These are phyloP conservation scores for Gastracanthus pulcherrimus DNA, from an alignment of 2,888 invertebrate genomes.

Conservation along the genomic window DNA sequence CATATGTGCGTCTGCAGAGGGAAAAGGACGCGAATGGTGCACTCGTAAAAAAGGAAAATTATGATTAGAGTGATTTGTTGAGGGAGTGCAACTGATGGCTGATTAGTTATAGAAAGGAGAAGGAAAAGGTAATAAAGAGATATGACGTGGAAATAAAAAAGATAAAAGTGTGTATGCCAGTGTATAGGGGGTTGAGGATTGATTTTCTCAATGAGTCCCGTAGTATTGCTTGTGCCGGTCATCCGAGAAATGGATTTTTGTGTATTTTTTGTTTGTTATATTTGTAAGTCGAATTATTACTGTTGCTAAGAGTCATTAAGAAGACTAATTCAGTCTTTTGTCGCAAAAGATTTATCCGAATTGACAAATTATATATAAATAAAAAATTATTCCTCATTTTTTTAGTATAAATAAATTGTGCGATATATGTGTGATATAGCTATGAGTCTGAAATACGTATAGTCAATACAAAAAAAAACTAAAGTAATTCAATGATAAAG, in stretches of 20 bases:
- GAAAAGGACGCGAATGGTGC: not conserved
- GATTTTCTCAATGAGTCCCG: not conserved
- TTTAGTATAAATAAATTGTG: no score
- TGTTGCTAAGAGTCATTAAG: no score
- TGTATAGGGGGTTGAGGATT: not conserved
- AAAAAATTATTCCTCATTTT: no score
- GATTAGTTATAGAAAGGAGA: not conserved
- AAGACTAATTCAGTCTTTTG: no score
- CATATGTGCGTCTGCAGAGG: not conserved
- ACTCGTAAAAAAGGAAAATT: not conserved
- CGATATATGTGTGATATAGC: no score
- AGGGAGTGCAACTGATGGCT: not conserved
- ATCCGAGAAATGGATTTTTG: not conserved
- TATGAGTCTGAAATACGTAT: no score
- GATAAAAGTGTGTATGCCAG: not conserved
- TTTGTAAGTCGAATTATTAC: not conserved
- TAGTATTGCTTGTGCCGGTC: not conserved
- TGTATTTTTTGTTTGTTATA: not conserved
- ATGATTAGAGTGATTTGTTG: not conserved
- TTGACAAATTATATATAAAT: no score
- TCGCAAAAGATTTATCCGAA: no score
- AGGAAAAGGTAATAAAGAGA: not conserved
- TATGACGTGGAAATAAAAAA: not conserved
- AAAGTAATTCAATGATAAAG: no score
- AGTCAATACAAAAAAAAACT: no score